Evolutionary conservation across 1,140 invertebrate genomes (phyloP).

Genomic region (Rhopalosiphum maidis): DNA sequence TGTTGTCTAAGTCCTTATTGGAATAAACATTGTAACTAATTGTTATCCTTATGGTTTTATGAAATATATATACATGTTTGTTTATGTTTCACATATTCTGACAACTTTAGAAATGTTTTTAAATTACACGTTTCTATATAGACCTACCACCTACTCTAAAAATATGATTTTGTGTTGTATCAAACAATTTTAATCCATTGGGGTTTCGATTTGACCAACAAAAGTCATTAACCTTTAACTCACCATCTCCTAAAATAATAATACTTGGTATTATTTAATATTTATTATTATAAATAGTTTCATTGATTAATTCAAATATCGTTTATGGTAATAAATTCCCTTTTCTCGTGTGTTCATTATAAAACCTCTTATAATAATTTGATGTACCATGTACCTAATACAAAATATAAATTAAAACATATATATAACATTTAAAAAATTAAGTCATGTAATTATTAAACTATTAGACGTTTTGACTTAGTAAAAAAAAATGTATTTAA

Average conservation of each 20-base stretch:
- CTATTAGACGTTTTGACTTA: neutral
- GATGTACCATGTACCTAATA: too few relatives aligned
- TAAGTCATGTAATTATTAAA: neutral
- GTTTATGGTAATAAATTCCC: neutral
- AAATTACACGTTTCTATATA: neutral
- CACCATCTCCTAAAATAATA: neutral
- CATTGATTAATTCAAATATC: neutral
- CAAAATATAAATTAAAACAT: too few relatives aligned
- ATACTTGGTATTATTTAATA: neutral
- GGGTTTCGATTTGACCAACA: neutral
- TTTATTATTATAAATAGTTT: neutral
- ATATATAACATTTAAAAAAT: neutral
- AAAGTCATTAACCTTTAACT: slow-evolving; percentile 22
- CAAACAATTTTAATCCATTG: neutral
- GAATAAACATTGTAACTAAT: neutral
- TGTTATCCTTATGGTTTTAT: neutral
- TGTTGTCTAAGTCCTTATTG: neutral
- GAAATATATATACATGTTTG: neutral
- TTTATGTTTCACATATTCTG: neutral
- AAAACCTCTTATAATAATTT: neutral
- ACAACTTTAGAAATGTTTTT: neutral
- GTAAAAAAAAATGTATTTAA: neutral
- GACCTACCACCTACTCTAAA: neutral
- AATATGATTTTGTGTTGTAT: neutral
- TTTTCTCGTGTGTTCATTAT: neutral